These are phyloP conservation scores for Isaurus tuberculatus DNA, from an alignment of 92 coral and sea anemone genomes.

Conservation along the genomic window DNA sequence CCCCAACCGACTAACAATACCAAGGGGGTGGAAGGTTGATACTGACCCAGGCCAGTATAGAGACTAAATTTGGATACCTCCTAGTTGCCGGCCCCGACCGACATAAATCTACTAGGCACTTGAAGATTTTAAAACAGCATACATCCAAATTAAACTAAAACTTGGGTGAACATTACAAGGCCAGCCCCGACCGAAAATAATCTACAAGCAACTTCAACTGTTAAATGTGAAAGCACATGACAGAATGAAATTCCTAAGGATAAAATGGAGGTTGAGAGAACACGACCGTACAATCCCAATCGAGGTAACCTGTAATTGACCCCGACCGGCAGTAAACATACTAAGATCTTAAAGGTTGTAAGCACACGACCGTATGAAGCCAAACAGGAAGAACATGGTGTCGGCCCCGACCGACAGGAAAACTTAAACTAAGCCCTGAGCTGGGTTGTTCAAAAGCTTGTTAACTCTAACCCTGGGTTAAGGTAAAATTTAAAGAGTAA, in stretches of 20 bases:
- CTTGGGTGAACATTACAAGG: not conserved
- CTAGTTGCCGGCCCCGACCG: not conserved
- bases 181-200: constrained; percentile 7
- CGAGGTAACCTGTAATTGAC: no score
- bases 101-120: not conserved
- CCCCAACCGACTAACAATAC: no score
- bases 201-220: no score
- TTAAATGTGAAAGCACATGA: not conserved
- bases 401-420: no score
- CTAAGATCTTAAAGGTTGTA: not conserved
- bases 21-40: no score
- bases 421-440: no score
- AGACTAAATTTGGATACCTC: not conserved
- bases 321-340: not conserved
- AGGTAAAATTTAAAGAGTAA: no score
- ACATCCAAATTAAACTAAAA: not conserved
- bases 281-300: no score
- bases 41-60: not conserved
- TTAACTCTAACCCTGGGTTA: no score
- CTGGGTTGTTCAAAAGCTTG: no score
- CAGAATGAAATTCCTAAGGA: not conserved
- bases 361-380: not conserved
- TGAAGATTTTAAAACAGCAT: not conserved
- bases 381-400: no score
- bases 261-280: not conserved